Percentiles rank a stretch among this genome's conserved stretches.
phyloP scores from a whole-genome alignment of 2,113 vertebrate genomes.

The Ramphastos sulfuratus region DNA sequence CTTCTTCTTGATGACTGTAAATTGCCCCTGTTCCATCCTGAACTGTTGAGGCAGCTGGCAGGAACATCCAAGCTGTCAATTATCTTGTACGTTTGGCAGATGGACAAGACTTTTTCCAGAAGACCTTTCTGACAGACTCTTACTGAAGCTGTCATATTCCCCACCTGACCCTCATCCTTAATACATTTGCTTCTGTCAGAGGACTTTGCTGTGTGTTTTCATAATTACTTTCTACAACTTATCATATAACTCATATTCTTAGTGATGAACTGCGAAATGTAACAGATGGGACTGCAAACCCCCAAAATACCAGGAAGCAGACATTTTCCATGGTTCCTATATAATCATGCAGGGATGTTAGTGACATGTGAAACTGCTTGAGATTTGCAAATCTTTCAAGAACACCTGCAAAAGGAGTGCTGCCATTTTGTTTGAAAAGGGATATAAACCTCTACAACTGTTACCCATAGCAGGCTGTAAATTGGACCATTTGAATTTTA shows the following conservation, averaged over 20 bases:
- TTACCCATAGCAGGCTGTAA: not conserved
- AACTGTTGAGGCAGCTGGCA: constrained; percentile 43
- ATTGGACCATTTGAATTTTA: not conserved
- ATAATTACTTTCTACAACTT: constrained; percentile 52
- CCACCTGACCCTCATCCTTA: constrained; percentile 18
- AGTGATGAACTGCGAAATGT: constrained; percentile 67
- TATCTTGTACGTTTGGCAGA: constrained; percentile 54
- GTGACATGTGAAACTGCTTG: constrained; percentile 58
- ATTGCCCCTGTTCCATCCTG: constrained; percentile 2
- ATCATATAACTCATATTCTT: constrained; percentile 62
- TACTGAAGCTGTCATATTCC: constrained; percentile 46
- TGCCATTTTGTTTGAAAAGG: constrained; percentile 47
- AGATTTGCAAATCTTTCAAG: constrained; percentile 51
- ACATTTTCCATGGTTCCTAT: constrained; percentile 59
- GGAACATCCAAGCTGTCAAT: constrained; percentile 51
- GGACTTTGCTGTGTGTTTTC: constrained; percentile 38
- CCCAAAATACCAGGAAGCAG: constrained; percentile 56
- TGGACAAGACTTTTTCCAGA: constrained; percentile 49
- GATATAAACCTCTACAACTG: not conserved
- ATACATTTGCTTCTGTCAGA: constrained; percentile 60
- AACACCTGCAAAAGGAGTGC: constrained; percentile 22
- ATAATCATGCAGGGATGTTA: constrained; percentile 56
- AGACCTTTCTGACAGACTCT: constrained; percentile 56
- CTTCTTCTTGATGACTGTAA: not conserved
- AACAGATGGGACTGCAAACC: constrained; percentile 64